Evolutionary conservation across 1,140 invertebrate species (phyloP).

Genomic region (Drosophila pachea): DNA sequence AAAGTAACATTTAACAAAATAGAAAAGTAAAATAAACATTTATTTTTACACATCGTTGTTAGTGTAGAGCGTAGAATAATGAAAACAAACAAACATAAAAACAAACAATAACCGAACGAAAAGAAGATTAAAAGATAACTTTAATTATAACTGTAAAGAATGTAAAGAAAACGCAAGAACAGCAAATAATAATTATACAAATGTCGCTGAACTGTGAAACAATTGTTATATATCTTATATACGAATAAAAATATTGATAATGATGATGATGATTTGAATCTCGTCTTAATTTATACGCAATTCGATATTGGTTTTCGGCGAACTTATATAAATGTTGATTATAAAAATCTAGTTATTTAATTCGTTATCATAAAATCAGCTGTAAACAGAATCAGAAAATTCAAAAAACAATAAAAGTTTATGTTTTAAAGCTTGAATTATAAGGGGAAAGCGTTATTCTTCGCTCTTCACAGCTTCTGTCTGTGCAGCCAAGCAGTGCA

Average conservation of each 20-base stretch:
- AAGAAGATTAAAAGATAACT: constrained; percentile 33
- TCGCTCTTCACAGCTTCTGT: neutral
- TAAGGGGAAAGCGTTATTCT: no score
- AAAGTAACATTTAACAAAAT: constrained; percentile 39
- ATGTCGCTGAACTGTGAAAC: constrained; percentile 74
- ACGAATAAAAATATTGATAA: constrained; percentile 33
- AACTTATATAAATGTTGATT: constrained; percentile 28
- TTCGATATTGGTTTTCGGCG: constrained; percentile 32
- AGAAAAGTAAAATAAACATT: constrained; percentile 55
- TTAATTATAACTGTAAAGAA: constrained; percentile 58
- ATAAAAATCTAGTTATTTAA: constrained; percentile 33
- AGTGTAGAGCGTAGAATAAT: constrained; percentile 73
- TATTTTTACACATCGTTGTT: constrained; percentile 77
- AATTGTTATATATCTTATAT: constrained; percentile 72
- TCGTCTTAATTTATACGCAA: constrained; percentile 52
- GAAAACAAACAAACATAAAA: constrained; percentile 35
- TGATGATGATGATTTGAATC: constrained; percentile 3
- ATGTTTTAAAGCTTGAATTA: constrained; percentile 1
- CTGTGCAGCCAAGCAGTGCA: neutral
- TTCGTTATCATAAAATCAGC: constrained; percentile 33
- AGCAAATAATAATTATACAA: constrained; percentile 46
- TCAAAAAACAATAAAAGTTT: neutral
- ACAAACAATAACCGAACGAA: constrained; percentile 33
- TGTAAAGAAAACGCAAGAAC: constrained; percentile 13
- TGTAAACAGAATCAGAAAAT: constrained; percentile 32